Percentiles rank a stretch among this genome's conserved stretches.
phyloP scores from a whole-genome alignment of 2,888 invertebrate species.

The Carterocephalus palaemon region DNA sequence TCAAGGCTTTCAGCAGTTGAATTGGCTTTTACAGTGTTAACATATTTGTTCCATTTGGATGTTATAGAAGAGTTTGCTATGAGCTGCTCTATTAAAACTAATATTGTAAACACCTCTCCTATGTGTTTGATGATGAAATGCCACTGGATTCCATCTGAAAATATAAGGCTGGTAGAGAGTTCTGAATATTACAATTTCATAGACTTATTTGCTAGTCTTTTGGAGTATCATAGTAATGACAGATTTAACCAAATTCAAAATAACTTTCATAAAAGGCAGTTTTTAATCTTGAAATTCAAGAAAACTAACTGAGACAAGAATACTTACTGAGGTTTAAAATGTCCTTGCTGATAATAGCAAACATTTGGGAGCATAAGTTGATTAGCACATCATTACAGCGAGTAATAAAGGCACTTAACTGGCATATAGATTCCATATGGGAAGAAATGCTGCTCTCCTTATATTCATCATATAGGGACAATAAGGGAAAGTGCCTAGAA shows the following conservation, averaged over 20 bases:
- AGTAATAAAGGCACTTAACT: conserved; percentile 82
- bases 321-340: conserved; percentile 64
- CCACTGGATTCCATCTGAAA: conserved; percentile 68
- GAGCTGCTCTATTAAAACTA: conserved; percentile 82
- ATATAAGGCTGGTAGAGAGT: not conserved
- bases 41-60: conserved; percentile 87
- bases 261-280: not conserved
- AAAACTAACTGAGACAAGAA: not conserved
- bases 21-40: conserved; percentile 84
- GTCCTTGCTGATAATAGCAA: conserved; percentile 81
- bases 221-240: not conserved
- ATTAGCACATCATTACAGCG: conserved; percentile 85
- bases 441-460: conserved; percentile 62
- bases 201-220: not conserved
- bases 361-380: conserved; percentile 86
- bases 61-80: conserved; percentile 61
- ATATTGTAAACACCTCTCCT: conserved; percentile 82
- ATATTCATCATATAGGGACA: conserved; percentile 85
- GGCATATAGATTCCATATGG: conserved; percentile 80
- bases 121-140: conserved; percentile 77
- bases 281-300: not conserved
- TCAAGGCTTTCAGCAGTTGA: conserved; percentile 81
- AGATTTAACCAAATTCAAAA: no score
- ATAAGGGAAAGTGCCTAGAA: conserved; percentile 75
- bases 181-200: not conserved